Evolutionary conservation across 2,797 vertebrate species (phyloP), one percentile per base, ranked within the genome.

Genomic region (Sebastiscus albofasciatus): DNA sequence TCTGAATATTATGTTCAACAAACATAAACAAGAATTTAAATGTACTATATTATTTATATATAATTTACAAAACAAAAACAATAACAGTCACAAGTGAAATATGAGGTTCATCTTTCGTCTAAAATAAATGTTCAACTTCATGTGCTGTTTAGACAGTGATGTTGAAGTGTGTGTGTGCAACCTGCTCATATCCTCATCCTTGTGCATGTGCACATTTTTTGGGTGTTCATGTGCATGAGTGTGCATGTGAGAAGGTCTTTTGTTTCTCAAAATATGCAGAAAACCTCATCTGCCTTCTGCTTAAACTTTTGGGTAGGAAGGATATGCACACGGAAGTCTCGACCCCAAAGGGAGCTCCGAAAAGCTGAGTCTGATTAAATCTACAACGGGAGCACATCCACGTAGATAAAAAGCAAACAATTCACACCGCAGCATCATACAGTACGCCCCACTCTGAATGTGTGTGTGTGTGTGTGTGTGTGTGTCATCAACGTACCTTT

Each of bases 401-500:
- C 60, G 22, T 6, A 77, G 72, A 81, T 81, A 68, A 85, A 74
- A 74, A 87, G 72, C 54, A 75, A 72, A 75, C 54, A 33, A 49
- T 31, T 62, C 67, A 67, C 34, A 65, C 31, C 39, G 74, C 55
- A 26, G 61, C 77, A 62, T 68, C 10, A 74, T 10, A 76, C 24
- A 24, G 24, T 24, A 24, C 22, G 4, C 42, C 14, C 18, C 20
- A 24, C 14, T 36, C 12, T 55, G 20, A 71, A 56, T 54, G 54
- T 59, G 13, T 55, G 62, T 73, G 58, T 62, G 54, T 76, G 34
- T 42, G 36, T 61, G 74, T 58, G 56, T 64, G 13, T 61, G 66
- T 39, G 49, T 69, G 42, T 39, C 6, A 72, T 76, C 12, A 55
- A 82, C 93, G 86, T 93, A 99, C 98, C 94, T 98, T 97, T 93